Evolutionary conservation across 2,797 vertebrate genomes (phyloP).

Genomic region (Oophaga sylvatica): DNA sequence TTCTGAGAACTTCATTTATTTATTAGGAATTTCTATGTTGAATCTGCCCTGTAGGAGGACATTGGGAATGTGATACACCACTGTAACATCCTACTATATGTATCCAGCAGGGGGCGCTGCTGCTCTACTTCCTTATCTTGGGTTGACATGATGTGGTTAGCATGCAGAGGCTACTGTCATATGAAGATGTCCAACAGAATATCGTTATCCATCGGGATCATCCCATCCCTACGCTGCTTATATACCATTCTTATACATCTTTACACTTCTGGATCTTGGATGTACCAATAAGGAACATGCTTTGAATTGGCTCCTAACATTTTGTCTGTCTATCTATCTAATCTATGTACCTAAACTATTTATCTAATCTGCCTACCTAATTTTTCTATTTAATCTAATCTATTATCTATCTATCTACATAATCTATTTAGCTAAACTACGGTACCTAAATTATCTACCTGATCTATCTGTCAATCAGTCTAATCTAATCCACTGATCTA

Average conservation of each 20-base stretch:
- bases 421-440: too few relatives aligned
- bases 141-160: constrained; percentile 15
- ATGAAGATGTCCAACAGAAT: constrained; percentile 19
- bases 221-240: background rate
- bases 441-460: too few relatives aligned
- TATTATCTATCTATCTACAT: too few relatives aligned
- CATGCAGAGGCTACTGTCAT: constrained; percentile 2
- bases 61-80: background rate
- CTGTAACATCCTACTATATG: background rate
- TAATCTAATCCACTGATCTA: too few relatives aligned
- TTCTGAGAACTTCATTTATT: background rate
- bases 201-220: constrained; percentile 29
- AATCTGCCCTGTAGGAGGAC: background rate
- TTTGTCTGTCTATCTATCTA: too few relatives aligned
- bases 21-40: background rate
- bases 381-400: too few relatives aligned
- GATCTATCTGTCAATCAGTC: too few relatives aligned
- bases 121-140: constrained; percentile 25
- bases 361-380: too few relatives aligned
- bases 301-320: background rate
- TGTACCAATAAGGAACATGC: background rate
- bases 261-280: background rate
- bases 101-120: constrained; percentile 53
- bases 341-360: too few relatives aligned
- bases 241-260: background rate